Percentiles rank a stretch among this genome's conserved stretches.
phyloP scores from a whole-genome alignment of 2,797 vertebrate species.

The Rhodeus uyekii region DNA sequence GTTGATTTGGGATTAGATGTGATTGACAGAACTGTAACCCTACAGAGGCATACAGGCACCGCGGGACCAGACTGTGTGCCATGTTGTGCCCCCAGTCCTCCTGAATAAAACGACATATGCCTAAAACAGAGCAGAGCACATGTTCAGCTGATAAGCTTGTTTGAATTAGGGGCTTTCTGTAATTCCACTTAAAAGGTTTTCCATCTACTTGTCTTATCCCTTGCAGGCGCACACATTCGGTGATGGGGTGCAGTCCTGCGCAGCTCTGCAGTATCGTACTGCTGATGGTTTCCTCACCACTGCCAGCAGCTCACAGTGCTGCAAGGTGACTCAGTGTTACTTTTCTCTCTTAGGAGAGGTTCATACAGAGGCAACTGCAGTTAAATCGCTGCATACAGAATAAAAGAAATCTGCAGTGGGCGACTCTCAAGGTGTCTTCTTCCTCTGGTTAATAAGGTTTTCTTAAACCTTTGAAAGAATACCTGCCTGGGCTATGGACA shows the following conservation, averaged over 20 bases:
- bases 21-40: constrained; percentile 29
- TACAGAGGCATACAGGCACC: neutral
- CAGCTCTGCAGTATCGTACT: constrained; percentile 67
- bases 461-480: neutral
- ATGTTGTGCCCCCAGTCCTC: neutral
- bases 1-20: constrained; percentile 6
- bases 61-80: neutral
- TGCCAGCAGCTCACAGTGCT: constrained; percentile 77
- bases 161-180: constrained; percentile 33
- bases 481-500: too few relatives aligned
- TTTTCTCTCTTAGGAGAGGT: constrained; percentile 70
- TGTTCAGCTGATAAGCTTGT: constrained; percentile 15
- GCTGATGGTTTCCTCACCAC: constrained; percentile 64
- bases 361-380: constrained; percentile 56
- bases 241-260: constrained; percentile 59
- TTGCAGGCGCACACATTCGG: neutral
- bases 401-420: constrained; percentile 63
- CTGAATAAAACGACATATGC: constrained; percentile 26
- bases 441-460: neutral
- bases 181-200: constrained; percentile 29
- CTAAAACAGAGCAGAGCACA: constrained; percentile 3
- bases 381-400: constrained; percentile 67
- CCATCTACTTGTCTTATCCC: constrained; percentile 1
- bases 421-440: constrained; percentile 25
- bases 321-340: constrained; percentile 83